phyloP scores from a whole-genome alignment of 1,140 invertebrate genomes.

The Aradophagus sp. region DNA sequence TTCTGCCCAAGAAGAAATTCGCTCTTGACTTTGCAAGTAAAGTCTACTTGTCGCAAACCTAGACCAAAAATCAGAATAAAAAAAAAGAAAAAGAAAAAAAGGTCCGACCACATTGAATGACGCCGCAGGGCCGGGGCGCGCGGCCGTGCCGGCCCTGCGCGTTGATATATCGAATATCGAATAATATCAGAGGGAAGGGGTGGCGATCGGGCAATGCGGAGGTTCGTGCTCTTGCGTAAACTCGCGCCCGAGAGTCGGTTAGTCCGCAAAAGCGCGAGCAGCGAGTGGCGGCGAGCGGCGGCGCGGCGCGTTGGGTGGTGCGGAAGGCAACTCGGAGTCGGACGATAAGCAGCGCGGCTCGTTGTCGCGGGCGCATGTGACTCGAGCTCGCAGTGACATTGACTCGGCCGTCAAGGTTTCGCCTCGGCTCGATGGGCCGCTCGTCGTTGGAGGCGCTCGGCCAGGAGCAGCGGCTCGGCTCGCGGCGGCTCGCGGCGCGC shows the following conservation, averaged over 20 bases:
- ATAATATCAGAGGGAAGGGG: slow-evolving; percentile 25
- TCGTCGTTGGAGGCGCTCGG: not conserved
- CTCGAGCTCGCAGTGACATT: no score
- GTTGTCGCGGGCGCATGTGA: no score
- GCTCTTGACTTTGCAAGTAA: no score
- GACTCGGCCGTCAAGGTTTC: slow-evolving; percentile 5
- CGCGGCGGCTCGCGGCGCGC: slow-evolving; percentile 7
- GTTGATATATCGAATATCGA: slow-evolving; percentile 52
- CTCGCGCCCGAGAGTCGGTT: slow-evolving; percentile 7
- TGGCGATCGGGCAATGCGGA: slow-evolving; percentile 65
- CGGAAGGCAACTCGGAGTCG: not conserved
- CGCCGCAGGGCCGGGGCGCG: no score
- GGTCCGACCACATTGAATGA: no score
- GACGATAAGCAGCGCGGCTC: not conserved
- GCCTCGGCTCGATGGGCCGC: slow-evolving; percentile 10
- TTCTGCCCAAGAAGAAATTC: no score
- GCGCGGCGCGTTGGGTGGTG: not conserved
- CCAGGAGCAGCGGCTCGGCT: slow-evolving; percentile 2
- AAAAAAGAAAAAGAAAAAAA: no score
- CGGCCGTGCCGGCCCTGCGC: slow-evolving; percentile 4
- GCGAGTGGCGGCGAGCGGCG: not conserved
- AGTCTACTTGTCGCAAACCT: no score
- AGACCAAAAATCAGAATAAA: no score
- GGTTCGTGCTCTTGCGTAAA: slow-evolving; percentile 62
- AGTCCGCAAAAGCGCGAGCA: slow-evolving; percentile 25